Conservation (phyloP, 2,797 vertebrate species). For the Halcyon chelicuti region DNA sequence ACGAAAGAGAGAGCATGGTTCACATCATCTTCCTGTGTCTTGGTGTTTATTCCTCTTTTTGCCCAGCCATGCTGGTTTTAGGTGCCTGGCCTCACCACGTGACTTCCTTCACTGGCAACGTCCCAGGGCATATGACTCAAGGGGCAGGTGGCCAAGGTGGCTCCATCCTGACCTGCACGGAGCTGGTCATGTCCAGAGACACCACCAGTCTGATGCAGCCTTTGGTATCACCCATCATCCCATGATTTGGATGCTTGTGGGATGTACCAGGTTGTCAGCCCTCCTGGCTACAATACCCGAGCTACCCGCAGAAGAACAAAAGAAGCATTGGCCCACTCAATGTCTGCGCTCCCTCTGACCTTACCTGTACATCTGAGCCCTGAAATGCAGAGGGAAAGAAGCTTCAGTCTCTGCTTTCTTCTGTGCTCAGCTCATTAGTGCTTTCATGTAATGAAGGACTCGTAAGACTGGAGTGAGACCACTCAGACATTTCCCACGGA, state of each 20-base stretch:
- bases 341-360: not conserved
- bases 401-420: not conserved
- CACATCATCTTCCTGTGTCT: not conserved
- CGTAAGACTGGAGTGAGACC: not conserved
- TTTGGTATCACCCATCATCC: not conserved
- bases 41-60: not conserved
- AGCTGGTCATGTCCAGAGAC: not conserved
- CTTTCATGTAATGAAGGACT: not conserved
- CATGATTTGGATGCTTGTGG: not conserved
- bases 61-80: not conserved
- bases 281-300: not conserved
- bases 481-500: not conserved
- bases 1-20: not conserved
- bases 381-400: not conserved
- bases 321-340: not conserved
- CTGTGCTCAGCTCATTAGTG: not conserved
- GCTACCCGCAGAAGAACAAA: not conserved
- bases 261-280: not conserved
- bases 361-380: not conserved
- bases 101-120: rapidly evolving
- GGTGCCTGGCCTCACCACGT: not conserved
- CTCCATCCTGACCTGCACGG: not conserved
- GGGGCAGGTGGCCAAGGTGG: not conserved
- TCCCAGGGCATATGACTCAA: not conserved
- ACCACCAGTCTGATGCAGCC: not conserved